These are phyloP conservation scores for Chironomus tepperi DNA, from an alignment of 1,140 invertebrate genomes.

Conservation along the genomic window DNA sequence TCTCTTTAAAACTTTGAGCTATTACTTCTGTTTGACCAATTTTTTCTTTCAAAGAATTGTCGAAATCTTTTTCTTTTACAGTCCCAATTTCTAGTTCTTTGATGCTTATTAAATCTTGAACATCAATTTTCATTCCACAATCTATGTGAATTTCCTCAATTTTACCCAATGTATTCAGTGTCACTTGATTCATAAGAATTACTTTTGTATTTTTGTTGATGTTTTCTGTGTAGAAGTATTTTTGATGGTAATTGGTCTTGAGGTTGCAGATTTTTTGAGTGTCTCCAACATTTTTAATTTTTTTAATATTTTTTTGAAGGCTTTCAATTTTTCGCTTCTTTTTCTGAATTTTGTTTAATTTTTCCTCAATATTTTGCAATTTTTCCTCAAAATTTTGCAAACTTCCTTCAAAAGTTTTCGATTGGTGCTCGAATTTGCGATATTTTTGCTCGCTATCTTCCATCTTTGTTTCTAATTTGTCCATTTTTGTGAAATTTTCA, in stretches of 20 bases:
- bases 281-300: too few relatives aligned
- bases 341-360: too few relatives aligned
- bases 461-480: not conserved
- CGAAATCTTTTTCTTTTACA: too few relatives aligned
- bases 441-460: not conserved
- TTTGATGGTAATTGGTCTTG: not conserved
- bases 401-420: not conserved
- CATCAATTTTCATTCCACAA: not conserved
- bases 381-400: not conserved
- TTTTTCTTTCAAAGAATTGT: too few relatives aligned
- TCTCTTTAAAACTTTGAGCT: too few relatives aligned
- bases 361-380: not conserved
- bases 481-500: not conserved
- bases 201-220: not conserved
- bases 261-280: not conserved
- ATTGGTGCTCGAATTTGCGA: not conserved
- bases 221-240: not conserved
- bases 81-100: not conserved
- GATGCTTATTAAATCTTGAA: not conserved
- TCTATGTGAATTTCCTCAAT: conserved; percentile 13
- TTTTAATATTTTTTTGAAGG: not conserved
- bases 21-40: not conserved
- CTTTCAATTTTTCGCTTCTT: not conserved
- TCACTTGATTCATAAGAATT: conserved; percentile 7
- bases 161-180: not conserved